These are phyloP conservation scores for Asteroscopus sphinx DNA, from an alignment of 2,888 invertebrate species.

Conservation along the genomic window DNA sequence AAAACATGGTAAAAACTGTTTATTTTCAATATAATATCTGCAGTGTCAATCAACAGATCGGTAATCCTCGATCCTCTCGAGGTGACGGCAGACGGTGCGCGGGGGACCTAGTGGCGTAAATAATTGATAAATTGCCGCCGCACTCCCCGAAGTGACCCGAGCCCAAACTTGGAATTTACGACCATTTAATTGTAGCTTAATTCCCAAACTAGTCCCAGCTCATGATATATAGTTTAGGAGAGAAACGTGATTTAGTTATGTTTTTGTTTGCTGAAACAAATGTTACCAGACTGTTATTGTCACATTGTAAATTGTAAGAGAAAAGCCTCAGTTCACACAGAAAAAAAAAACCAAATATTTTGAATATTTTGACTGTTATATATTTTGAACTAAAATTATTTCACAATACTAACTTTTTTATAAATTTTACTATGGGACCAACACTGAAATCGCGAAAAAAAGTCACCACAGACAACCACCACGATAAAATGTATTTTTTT, in stretches of 20 bases:
- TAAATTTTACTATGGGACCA: too few species aligned
- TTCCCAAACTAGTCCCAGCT: constrained; percentile 84
- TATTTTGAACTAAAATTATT: too few species aligned
- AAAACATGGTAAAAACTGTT: too few species aligned
- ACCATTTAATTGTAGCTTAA: constrained; percentile 89
- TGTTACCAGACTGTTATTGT: neutral
- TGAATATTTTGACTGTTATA: too few species aligned
- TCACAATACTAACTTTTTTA: too few species aligned
- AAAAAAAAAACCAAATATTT: neutral
- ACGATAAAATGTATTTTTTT: too few species aligned
- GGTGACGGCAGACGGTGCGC: constrained; percentile 75
- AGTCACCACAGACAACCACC: too few species aligned
- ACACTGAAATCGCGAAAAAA: neutral
- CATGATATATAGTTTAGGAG: constrained; percentile 80
- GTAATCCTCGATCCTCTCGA: constrained; percentile 59
- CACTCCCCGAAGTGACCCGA: constrained; percentile 84
- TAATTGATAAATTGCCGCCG: constrained; percentile 90
- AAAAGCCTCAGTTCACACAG: too few species aligned
- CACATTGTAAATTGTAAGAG: too few species aligned
- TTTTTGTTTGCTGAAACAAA: constrained; percentile 21
- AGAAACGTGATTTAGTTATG: constrained; percentile 52
- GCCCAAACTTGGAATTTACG: constrained; percentile 86
- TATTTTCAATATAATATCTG: constrained; percentile 54
- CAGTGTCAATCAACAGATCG: constrained; percentile 70
- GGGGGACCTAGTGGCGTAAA: constrained; percentile 85